A percentile compares a stretch with the other conserved stretches of the same genome.
phyloP scores from a whole-genome alignment of 2,888 invertebrate genomes.

The Drosophila borborema region DNA sequence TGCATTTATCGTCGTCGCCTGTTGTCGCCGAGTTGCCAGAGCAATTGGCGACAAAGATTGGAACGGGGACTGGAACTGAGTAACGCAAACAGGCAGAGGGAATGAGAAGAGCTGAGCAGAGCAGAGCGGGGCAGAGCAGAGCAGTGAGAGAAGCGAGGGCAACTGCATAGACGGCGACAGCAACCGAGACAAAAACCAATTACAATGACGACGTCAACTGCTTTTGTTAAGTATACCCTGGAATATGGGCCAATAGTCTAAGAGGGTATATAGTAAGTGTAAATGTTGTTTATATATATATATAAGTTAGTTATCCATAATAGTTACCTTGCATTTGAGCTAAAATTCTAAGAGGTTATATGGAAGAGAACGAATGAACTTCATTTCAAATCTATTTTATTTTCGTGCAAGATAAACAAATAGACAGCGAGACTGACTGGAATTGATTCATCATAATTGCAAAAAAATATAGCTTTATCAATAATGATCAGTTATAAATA shows the following conservation, averaged over 20 bases:
- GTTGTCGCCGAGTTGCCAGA: constrained; percentile 44
- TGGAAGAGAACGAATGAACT: background rate
- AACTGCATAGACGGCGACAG: constrained; percentile 8
- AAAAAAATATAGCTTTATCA: background rate
- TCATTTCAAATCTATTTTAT: background rate
- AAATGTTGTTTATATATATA: background rate
- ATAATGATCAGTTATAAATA: background rate
- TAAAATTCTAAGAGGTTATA: background rate
- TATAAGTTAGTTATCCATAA: no score
- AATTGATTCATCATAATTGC: background rate
- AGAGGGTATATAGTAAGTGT: background rate
- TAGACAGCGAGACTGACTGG: background rate
- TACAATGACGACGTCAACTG: constrained; percentile 45
- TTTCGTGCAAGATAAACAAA: background rate
- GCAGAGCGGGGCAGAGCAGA: no score
- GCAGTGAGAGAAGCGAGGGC: background rate
- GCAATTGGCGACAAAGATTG: constrained; percentile 47
- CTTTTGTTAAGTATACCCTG: constrained; percentile 9
- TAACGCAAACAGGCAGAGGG: background rate
- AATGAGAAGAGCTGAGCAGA: background rate
- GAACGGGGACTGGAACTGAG: constrained; percentile 8
- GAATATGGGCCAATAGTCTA: background rate
- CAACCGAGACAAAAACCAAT: constrained; percentile 51
- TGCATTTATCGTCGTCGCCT: constrained; percentile 57
- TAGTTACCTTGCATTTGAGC: background rate